Conservation (phyloP, 2,888 invertebrate genomes). For the Isoperla grammatica region DNA sequence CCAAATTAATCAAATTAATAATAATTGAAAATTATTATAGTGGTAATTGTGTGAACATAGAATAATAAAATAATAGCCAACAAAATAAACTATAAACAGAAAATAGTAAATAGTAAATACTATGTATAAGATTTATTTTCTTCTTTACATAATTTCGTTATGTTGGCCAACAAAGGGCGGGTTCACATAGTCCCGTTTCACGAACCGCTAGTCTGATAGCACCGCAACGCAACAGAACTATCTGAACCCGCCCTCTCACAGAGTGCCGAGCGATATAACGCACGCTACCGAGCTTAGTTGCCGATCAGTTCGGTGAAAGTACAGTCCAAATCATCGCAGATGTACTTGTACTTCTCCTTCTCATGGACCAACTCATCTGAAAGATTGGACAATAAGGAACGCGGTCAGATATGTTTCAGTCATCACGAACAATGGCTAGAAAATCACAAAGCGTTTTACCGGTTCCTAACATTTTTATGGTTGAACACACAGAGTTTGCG, state of each 20-base stretch:
- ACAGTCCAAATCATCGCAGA: conserved; percentile 70
- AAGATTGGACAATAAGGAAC: conserved; percentile 32
- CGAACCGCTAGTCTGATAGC: conserved; percentile 3
- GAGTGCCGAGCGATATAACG: neutral
- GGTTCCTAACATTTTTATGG: no score
- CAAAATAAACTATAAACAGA: neutral
- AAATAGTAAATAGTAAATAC: conserved; percentile 24
- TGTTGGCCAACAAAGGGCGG: conserved; percentile 15
- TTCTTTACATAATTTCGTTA: conserved; percentile 22
- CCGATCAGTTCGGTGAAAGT: conserved; percentile 70
- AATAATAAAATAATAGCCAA: conserved; percentile 30
- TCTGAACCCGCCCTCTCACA: conserved; percentile 23
- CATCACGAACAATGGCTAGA: neutral
- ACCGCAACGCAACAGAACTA: conserved; percentile 16
- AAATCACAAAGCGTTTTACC: no score
- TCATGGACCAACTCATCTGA: conserved; percentile 58
- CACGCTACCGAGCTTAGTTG: conserved; percentile 46
- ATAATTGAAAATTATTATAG: no score
- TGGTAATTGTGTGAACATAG: conserved; percentile 24
- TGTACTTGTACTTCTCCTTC: conserved; percentile 72
- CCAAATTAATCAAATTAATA: conserved; percentile 19
- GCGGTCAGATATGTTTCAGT: conserved; percentile 17
- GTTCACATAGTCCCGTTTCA: conserved; percentile 20
- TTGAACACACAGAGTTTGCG: neutral
- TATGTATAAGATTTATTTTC: conserved; percentile 23